Evolutionary conservation across 2,888 invertebrate species (phyloP).

Genomic region (Tanaodytes sp.): DNA sequence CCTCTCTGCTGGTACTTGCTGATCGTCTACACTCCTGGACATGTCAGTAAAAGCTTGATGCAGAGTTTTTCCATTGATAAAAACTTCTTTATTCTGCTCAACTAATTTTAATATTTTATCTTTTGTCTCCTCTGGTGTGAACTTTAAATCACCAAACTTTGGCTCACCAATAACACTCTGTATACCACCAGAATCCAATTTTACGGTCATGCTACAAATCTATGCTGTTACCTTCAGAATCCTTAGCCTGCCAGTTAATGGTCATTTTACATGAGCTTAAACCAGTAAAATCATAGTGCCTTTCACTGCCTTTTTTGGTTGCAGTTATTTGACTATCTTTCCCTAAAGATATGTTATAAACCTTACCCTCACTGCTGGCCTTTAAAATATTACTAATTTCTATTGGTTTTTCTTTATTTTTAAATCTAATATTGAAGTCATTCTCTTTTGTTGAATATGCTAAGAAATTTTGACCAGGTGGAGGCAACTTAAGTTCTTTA

Average conservation of each 20-base stretch:
- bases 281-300: conserved; percentile 28
- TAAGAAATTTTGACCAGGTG: conserved; percentile 11
- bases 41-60: conserved; percentile 25
- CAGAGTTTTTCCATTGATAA: conserved; percentile 25
- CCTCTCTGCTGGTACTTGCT: conserved; percentile 24
- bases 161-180: conserved; percentile 15
- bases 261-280: conserved; percentile 26
- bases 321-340: conserved; percentile 28
- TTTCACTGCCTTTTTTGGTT: conserved; percentile 21
- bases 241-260: conserved; percentile 22
- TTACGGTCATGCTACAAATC: conserved; percentile 21
- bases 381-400: conserved; percentile 20
- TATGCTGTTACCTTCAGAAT: conserved; percentile 22
- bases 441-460: conserved; percentile 8
- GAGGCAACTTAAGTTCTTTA: not conserved
- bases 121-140: conserved; percentile 13
- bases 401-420: conserved; percentile 28
- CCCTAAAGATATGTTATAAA: conserved; percentile 28
- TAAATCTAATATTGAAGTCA: conserved; percentile 13
- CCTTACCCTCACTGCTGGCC: conserved; percentile 22
- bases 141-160: conserved; percentile 17
- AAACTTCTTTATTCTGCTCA: conserved; percentile 24
- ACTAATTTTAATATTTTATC: conserved; percentile 21
- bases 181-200: conserved; percentile 16
- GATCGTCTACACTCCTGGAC: conserved; percentile 20